phyloP scores from a whole-genome alignment of 2,888 invertebrate species.

The Drosophila rubida region DNA sequence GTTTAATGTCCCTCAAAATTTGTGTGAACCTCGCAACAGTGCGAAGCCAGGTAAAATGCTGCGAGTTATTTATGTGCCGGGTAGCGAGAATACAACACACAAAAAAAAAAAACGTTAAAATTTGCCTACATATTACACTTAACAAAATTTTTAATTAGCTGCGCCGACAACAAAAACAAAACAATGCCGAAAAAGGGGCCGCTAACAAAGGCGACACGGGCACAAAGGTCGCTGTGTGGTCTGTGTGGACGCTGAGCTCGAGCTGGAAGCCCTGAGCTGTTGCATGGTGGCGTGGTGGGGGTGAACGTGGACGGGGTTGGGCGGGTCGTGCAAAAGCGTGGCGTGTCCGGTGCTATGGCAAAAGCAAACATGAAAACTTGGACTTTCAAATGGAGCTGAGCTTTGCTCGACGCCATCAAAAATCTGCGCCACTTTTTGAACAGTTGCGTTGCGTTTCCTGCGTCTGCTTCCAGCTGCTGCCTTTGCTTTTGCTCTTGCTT shows the following conservation, averaged over 20 bases:
- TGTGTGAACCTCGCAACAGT: conserved; percentile 20
- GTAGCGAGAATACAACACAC: conserved; percentile 9
- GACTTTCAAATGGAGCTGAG: conserved; percentile 48
- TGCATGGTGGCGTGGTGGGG: not conserved
- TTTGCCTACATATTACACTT: conserved; percentile 69
- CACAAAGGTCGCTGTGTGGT: conserved; percentile 41
- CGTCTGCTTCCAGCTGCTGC: not conserved
- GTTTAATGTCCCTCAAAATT: conserved; percentile 58
- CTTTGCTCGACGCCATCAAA: conserved; percentile 28
- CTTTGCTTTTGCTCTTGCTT: not conserved
- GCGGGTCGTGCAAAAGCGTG: not conserved
- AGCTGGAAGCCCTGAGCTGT: conserved; percentile 11
- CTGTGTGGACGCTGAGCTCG: not conserved
- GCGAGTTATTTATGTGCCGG: conserved; percentile 61
- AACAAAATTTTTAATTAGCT: conserved; percentile 76
- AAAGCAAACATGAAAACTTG: conserved; percentile 54
- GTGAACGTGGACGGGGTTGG: not conserved
- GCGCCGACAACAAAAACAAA: conserved; percentile 42
- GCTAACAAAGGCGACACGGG: conserved; percentile 38
- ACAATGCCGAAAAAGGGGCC: conserved; percentile 50
- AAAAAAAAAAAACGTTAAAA: conserved; percentile 36
- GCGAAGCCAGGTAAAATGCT: conserved; percentile 41
- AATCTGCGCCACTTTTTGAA: conserved; percentile 52
- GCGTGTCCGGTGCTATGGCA: conserved; percentile 46
- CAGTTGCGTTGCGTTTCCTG: conserved; percentile 45